Evolutionary conservation across 2,888 invertebrate species (phyloP).

Genomic region (Cryptophagus acutangulus): DNA sequence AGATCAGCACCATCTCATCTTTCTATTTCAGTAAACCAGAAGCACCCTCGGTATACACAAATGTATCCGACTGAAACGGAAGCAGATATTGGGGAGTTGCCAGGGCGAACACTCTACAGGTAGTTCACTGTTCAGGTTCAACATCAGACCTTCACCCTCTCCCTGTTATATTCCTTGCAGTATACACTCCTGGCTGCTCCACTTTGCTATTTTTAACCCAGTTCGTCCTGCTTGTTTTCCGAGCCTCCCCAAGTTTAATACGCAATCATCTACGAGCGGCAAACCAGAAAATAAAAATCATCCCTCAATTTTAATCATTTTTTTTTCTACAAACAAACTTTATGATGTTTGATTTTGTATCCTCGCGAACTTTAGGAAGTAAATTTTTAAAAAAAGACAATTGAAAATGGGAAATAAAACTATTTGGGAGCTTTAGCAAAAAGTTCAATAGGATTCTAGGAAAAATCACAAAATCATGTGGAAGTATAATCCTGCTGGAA

Average conservation of each 20-base stretch:
- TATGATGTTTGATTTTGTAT: neutral
- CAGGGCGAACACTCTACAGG: slow-evolving; percentile 7
- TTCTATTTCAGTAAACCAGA: too few relatives aligned
- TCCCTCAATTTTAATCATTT: too few relatives aligned
- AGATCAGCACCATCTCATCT: slow-evolving; percentile 2
- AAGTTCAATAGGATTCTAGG: too few relatives aligned
- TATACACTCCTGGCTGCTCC: slow-evolving; percentile 17
- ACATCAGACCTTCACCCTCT: slow-evolving; percentile 28
- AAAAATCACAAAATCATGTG: too few relatives aligned
- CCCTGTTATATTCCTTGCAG: too few relatives aligned
- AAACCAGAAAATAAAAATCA: slow-evolving; percentile 8
- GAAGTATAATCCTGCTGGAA: too few relatives aligned
- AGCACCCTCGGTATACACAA: too few relatives aligned
- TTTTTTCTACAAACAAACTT: neutral
- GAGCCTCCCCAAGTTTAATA: slow-evolving; percentile 19
- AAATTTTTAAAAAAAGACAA: neutral
- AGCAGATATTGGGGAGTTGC: slow-evolving; percentile 1
- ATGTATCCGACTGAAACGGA: too few relatives aligned
- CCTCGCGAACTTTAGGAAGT: neutral
- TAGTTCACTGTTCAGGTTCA: slow-evolving; percentile 17
- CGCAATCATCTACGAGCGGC: slow-evolving; percentile 25
- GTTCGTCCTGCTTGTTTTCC: slow-evolving; percentile 26
- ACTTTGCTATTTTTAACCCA: slow-evolving; percentile 34
- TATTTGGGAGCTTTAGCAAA: too few relatives aligned
- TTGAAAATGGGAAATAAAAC: too few relatives aligned